phyloP scores from a whole-genome alignment of 2,888 invertebrate genomes.

The Bellardia bayeri region DNA sequence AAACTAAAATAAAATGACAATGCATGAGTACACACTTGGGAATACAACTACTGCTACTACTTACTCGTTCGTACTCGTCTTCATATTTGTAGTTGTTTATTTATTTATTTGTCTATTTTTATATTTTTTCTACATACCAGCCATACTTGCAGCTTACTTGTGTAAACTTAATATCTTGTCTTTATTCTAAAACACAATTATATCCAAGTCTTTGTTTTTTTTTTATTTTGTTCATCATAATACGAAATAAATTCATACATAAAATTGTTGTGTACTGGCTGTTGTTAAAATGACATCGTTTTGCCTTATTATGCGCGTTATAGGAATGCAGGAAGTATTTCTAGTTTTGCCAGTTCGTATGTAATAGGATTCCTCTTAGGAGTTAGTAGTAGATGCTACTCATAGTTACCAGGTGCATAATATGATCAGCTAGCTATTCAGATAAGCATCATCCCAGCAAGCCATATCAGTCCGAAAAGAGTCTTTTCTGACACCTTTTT shows the following conservation, averaged over 20 bases:
- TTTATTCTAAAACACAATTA: conserved; percentile 33
- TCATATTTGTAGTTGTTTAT: not conserved
- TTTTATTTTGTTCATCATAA: conserved; percentile 1
- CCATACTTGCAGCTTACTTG: not conserved
- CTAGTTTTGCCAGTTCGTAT: not conserved
- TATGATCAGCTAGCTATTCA: too few species aligned
- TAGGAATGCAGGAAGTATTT: not conserved
- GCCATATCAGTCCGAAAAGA: too few species aligned
- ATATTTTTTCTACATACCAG: not conserved
- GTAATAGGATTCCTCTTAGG: not conserved
- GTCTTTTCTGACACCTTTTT: too few species aligned
- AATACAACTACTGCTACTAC: not conserved
- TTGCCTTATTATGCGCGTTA: not conserved
- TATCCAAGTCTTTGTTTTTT: not conserved
- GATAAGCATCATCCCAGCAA: too few species aligned
- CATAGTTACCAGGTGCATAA: too few species aligned
- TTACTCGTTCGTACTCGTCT: not conserved
- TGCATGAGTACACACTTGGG: conserved; percentile 14
- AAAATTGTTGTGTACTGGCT: conserved; percentile 16
- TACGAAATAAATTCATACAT: conserved; percentile 19
- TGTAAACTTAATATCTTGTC: conserved; percentile 32
- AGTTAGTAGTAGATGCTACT: too few species aligned
- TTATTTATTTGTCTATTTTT: too few species aligned
- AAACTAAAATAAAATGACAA: conserved; percentile 26
- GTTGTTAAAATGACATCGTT: conserved; percentile 14